Evolutionary conservation across 2,113 vertebrate genomes (phyloP), one percentile per base, ranked within the genome.

Genomic region (Saccopteryx leptura): DNA sequence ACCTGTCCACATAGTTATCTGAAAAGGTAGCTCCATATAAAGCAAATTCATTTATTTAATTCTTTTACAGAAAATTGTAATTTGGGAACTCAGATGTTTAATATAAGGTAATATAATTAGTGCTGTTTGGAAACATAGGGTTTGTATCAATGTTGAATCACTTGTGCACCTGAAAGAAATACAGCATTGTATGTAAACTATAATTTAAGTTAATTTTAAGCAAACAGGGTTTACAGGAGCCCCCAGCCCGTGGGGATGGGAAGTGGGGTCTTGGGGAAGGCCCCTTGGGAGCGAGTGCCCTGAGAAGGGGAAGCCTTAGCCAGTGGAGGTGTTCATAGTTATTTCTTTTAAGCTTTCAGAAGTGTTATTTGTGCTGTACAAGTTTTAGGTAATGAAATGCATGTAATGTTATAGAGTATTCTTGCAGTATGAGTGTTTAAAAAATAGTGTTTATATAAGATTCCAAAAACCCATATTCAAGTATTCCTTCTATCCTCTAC

Each of bases 371-470:
- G 24, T 89, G 13, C 9, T 85, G 3, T 31, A 48, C 56, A 85
- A 48, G 21, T 86, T 86, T 60, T 60, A 82, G 58, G 5, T 33
- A 15, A 74, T 68, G 75, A 78, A 71, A 78, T 23, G 28, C 63
- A 1, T 19, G 1, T 81, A 9, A 54, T 85, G 68, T 82, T 79
- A 46, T 65, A 88, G 33, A 87, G 15, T 58, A 54, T 71, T 50
- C 81, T 54, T 75, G 48, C n/a, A 78, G 33, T 52, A 5, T 26
- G 33, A 80, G n/a, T 12, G 9, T 61, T 85, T 23, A 63, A 90
- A 76, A 90, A 90, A 58, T 4, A 66, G 18, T 65, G 11, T 95
- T 86, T 23, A 80, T 68, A 31, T 19, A 28, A 21, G n/a, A 71
- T 78, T 84, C 17, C 33, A 65, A 23, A 88, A 84, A 4, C 71